Evolutionary conservation across 2,888 invertebrate species (phyloP).

Genomic region (Plusia festucae): DNA sequence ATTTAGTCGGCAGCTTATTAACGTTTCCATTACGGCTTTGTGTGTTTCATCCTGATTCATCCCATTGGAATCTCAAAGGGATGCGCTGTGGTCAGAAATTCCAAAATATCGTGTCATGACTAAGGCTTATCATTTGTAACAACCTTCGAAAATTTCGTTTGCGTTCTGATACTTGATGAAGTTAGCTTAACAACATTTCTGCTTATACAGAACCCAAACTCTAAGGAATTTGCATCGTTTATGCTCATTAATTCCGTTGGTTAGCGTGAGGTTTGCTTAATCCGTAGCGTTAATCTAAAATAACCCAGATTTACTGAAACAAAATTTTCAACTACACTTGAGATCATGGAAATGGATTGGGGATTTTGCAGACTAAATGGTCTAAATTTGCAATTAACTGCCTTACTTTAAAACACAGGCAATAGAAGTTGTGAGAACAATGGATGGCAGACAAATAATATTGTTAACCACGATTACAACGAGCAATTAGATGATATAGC

Average conservation of each 20-base stretch:
- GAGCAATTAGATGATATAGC: constrained; percentile 53
- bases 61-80: constrained; percentile 68
- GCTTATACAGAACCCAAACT: constrained; percentile 22
- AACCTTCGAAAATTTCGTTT: constrained; percentile 26
- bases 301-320: constrained; percentile 61
- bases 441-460: constrained; percentile 28
- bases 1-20: neutral
- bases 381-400: constrained; percentile 32
- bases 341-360: constrained; percentile 31
- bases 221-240: constrained; percentile 55
- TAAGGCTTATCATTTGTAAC: constrained; percentile 47
- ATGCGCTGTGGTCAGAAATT: constrained; percentile 71
- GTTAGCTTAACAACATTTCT: constrained; percentile 14
- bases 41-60: constrained; percentile 71
- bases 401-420: constrained; percentile 25
- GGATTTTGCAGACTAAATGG: constrained; percentile 26
- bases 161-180: constrained; percentile 11
- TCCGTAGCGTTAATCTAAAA: constrained; percentile 64
- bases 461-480: constrained; percentile 25
- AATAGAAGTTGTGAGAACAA: constrained; percentile 32
- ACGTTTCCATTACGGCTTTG: constrained; percentile 18
- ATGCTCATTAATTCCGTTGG: constrained; percentile 63
- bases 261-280: constrained; percentile 60
- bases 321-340: constrained; percentile 40
- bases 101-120: constrained; percentile 67